These are phyloP conservation scores for Latrodectus hesperus DNA, from an alignment of 2,888 invertebrate genomes.

Conservation along the genomic window DNA sequence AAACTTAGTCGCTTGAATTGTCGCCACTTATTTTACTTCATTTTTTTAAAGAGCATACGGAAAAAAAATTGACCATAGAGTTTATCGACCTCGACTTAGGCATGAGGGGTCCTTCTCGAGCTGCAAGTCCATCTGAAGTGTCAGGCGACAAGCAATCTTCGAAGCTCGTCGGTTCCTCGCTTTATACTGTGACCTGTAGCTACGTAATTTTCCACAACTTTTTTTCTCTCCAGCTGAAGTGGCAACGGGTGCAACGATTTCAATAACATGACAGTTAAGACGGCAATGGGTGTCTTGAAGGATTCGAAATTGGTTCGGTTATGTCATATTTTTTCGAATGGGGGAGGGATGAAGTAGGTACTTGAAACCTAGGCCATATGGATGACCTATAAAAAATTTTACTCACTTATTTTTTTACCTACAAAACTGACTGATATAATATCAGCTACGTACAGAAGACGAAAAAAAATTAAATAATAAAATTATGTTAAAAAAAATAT, in stretches of 20 bases:
- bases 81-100: slow-evolving; percentile 25
- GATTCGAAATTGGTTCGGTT: neutral
- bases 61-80: slow-evolving; percentile 27
- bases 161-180: slow-evolving; percentile 4
- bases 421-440: neutral
- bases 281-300: neutral
- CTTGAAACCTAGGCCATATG: slow-evolving; percentile 34
- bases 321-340: neutral
- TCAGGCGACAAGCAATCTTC: neutral
- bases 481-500: neutral
- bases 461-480: neutral
- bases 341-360: slow-evolving; percentile 10
- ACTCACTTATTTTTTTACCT: neutral
- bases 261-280: slow-evolving; percentile 18
- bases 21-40: neutral
- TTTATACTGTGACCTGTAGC: slow-evolving; percentile 5
- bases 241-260: slow-evolving; percentile 34
- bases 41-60: neutral
- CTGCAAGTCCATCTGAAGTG: slow-evolving; percentile 1
- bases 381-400: slow-evolving; percentile 35
- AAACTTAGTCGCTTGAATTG: neutral
- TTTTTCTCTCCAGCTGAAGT: slow-evolving; percentile 25
- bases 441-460: neutral
- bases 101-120: slow-evolving; percentile 23
- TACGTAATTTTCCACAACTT: slow-evolving; percentile 16